These are phyloP conservation scores for Hoplostethus mediterraneus DNA, from an alignment of 2,797 vertebrate genomes.

Conservation along the genomic window DNA sequence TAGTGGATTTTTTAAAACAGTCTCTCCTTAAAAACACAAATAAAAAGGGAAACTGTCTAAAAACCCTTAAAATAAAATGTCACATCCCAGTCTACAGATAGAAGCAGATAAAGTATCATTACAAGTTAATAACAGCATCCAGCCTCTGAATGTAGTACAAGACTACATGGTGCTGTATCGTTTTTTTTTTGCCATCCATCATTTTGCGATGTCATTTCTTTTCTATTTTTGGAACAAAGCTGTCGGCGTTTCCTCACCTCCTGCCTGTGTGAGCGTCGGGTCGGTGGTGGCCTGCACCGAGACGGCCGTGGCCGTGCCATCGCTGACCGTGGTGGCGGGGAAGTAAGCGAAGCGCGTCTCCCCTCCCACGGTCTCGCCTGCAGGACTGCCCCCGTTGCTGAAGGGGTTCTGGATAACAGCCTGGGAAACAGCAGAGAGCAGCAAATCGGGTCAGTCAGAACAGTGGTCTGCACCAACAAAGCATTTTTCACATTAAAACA, in stretches of 20 bases:
- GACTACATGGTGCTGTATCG: too few species aligned
- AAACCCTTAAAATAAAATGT: too few species aligned
- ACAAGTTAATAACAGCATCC: too few species aligned
- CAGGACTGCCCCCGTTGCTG: constrained; percentile 93
- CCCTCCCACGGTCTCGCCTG: constrained; percentile 88
- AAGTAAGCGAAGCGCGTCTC: constrained; percentile 94
- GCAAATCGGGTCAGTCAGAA: not conserved
- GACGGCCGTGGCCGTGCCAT: constrained; percentile 88
- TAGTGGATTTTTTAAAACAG: not conserved
- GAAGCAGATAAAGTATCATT: not conserved
- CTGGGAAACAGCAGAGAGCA: constrained; percentile 64
- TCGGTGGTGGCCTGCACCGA: constrained; percentile 91
- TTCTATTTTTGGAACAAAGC: not conserved
- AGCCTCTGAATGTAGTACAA: too few species aligned
- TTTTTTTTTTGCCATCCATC: too few species aligned
- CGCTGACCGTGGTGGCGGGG: constrained; percentile 90
- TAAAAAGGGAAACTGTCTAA: too few species aligned
- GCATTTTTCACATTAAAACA: too few species aligned
- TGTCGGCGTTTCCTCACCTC: constrained; percentile 80
- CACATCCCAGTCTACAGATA: not conserved
- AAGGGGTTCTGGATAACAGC: constrained; percentile 96
- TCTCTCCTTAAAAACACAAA: too few species aligned
- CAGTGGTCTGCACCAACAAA: not conserved
- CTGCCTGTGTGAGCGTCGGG: constrained; percentile 88
- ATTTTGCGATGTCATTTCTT: too few species aligned